These are phyloP conservation scores for Acropora tenuis DNA, from an alignment of 64 coral and sea anemone genomes.

Conservation along the genomic window DNA sequence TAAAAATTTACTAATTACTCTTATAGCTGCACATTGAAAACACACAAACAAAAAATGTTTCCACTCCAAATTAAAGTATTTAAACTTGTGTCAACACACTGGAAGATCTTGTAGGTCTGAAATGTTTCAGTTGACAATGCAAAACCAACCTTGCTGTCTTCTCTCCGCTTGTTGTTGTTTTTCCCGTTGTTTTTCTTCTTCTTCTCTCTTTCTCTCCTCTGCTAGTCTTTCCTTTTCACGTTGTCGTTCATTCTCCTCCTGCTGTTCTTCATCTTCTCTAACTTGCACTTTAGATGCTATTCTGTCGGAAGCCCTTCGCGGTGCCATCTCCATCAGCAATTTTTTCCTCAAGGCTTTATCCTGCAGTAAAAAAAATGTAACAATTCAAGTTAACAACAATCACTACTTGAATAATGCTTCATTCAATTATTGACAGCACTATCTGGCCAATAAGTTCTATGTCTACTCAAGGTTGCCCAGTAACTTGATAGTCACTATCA, in stretches of 20 bases:
- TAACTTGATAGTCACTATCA: too few relatives aligned
- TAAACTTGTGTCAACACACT: too few relatives aligned
- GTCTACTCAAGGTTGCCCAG: too few relatives aligned
- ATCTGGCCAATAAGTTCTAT: too few relatives aligned
- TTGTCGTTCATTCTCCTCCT: constrained; percentile 48
- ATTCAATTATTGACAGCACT: too few relatives aligned
- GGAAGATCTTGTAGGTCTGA: not conserved
- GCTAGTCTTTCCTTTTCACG: constrained; percentile 82
- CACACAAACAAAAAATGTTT: too few relatives aligned
- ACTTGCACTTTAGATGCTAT: constrained; percentile 86
- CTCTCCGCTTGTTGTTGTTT: constrained; percentile 83
- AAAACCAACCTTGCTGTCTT: constrained; percentile 78
- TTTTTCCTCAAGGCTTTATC: constrained; percentile 93
- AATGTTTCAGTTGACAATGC: not conserved
- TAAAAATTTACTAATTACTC: too few relatives aligned
- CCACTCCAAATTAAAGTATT: too few relatives aligned
- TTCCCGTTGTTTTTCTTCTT: constrained; percentile 88
- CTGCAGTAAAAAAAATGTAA: not conserved
- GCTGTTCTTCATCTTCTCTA: constrained; percentile 82
- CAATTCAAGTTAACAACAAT: not conserved
- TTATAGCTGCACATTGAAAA: too few relatives aligned
- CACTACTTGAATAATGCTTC: too few relatives aligned
- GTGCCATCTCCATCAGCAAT: constrained; percentile 84
- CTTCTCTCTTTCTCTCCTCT: constrained; percentile 90
- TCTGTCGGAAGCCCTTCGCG: constrained; percentile 87